Evolutionary conservation across 2,113 vertebrate genomes (phyloP).

Genomic region (Cebus imitator): DNA sequence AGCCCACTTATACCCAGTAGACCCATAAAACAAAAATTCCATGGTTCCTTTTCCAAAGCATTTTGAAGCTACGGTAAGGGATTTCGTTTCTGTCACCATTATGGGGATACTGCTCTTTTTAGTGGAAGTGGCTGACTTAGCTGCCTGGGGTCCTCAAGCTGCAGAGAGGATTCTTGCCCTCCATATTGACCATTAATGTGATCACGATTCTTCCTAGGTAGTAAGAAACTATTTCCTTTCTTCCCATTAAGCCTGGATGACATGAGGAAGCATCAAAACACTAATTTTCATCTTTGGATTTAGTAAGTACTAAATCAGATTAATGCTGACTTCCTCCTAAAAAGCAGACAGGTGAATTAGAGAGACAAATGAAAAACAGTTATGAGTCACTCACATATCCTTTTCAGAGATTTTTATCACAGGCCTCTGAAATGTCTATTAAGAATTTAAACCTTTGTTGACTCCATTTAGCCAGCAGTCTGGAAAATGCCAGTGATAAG

Average conservation of each 20-base stretch:
- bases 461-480: slow-evolving; percentile 10
- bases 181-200: rapidly evolving
- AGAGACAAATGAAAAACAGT: background rate
- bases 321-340: slow-evolving; percentile 8
- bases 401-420: slow-evolving; percentile 8
- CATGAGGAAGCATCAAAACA: background rate
- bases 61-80: background rate
- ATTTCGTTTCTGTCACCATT: background rate
- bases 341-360: background rate
- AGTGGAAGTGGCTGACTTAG: background rate
- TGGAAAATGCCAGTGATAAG: slow-evolving; percentile 27
- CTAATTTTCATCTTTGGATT: background rate
- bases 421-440: background rate
- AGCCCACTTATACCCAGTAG: background rate
- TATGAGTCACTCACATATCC: background rate
- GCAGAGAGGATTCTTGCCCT: no score
- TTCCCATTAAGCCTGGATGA: background rate
- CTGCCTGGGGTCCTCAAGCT: background rate
- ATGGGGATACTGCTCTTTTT: background rate
- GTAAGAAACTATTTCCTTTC: background rate
- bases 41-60: background rate
- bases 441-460: slow-evolving; percentile 29
- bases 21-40: background rate
- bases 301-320: slow-evolving; percentile 23
- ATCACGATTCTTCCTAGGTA: background rate